Base-by-base conservation (phyloP, 2,113 vertebrate species). In the Halcyon malimbica region DNA sequence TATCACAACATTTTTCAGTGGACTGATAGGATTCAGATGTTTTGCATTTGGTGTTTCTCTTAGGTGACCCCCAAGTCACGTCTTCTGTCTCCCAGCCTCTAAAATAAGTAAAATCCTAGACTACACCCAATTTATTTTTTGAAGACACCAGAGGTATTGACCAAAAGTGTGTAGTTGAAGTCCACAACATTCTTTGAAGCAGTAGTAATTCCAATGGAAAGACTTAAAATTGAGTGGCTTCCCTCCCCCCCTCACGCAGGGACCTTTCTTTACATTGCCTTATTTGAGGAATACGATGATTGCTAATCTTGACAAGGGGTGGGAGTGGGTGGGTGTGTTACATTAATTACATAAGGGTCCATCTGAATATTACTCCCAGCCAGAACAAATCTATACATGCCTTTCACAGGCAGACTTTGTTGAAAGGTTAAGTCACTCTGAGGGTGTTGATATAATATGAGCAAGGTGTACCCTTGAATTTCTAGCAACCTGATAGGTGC, bases 311-410 rank as follows among this genome's bases (percentile, higher is more conserved):
- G 39, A 24, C 15, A 46, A 1, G 3, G 15, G 12, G 53, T 13
- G 23, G 48, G 48, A 50, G 46, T 28, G 67, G 57, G 50, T 51
- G 33, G 24, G 23, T 16, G 33, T 59, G 18, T 53, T 81, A 29
- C 0, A 0, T 5, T 13, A n/a, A 12, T 42, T 70, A n/a, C 7
- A 0, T 51, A 17, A 50, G 24, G 15, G n/a, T 53, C 67, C 33
- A 17, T 20, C 37, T 77, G 48, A 83, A 31, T 63, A 17, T n/a
- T 35, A 1, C 24, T 13, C 16, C 51, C 39, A 39, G 14, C 48
- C 69, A 54, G 63, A 78, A 54, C 59, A 39, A 10, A 11, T 37
- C 56, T 82, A 70, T n/a, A 9, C 5, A 3, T 31, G 46, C 62
- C 17, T 50, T 70, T 59, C 37, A 39, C 13, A 39, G 16, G 20